phyloP scores from a whole-genome alignment of 2,888 invertebrate genomes.

The Lycia hirtaria region DNA sequence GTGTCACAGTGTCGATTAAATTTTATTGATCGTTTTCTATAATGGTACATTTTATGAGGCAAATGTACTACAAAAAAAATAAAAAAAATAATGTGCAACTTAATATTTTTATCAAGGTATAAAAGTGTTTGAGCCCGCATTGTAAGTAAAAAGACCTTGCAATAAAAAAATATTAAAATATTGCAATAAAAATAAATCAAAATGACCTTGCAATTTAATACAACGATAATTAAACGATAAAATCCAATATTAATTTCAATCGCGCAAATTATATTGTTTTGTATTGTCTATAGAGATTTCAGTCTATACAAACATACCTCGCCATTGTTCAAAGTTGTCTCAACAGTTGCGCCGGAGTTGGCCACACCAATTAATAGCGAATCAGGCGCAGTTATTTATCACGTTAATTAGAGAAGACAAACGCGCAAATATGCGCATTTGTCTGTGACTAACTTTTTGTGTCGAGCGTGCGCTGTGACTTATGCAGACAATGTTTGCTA shows the following conservation, averaged over 20 bases:
- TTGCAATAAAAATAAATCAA: no score
- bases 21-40: background rate
- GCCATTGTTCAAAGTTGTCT: conserved; percentile 4
- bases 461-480: conserved; percentile 2
- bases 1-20: background rate
- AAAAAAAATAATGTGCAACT: no score
- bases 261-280: no score
- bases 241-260: no score
- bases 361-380: conserved; percentile 6
- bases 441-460: conserved; percentile 8
- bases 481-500: conserved; percentile 12
- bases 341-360: conserved; percentile 4
- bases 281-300: background rate
- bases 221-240: no score
- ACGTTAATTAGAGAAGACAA: conserved; percentile 11
- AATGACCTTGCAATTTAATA: no score
- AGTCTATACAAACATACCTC: background rate
- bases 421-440: conserved; percentile 1
- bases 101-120: no score
- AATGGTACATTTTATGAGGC: no score
- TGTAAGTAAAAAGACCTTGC: no score
- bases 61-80: no score
- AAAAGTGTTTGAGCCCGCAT: no score
- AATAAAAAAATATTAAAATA: no score
- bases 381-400: conserved; percentile 22